Conservation (phyloP, 2,113 vertebrate genomes). For the Neolamprologus ventralis region DNA sequence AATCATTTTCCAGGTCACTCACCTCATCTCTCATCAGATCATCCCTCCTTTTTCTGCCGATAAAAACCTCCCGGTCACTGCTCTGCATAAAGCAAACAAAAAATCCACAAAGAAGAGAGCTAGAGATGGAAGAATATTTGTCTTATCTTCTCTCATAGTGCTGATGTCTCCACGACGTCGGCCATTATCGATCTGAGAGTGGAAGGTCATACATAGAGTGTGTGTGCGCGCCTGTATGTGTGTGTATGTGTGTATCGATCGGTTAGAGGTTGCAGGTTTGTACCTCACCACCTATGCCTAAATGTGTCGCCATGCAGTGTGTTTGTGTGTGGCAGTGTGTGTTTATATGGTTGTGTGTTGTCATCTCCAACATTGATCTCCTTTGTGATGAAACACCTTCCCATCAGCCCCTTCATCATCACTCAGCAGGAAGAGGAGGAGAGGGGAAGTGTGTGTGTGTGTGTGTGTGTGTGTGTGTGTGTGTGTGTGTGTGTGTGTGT, state of each 20-base stretch:
- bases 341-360: constrained; percentile 13
- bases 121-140: constrained; percentile 5
- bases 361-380: constrained; percentile 46
- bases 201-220: constrained; percentile 30
- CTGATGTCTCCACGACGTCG: background rate
- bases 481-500: background rate
- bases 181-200: constrained; percentile 15
- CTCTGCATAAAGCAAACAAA: background rate
- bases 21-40: background rate
- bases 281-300: constrained; percentile 6
- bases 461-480: background rate
- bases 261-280: constrained; percentile 28
- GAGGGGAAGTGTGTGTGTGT: background rate
- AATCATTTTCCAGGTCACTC: background rate
- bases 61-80: background rate
- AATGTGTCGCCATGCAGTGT: constrained; percentile 2
- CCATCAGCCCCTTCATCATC: constrained; percentile 44
- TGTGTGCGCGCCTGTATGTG: background rate
- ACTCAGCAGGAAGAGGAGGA: background rate
- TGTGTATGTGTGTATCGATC: background rate
- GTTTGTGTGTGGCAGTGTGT: background rate
- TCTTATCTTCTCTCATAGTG: background rate
- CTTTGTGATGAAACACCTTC: constrained; percentile 52
- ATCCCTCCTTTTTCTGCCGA: background rate
- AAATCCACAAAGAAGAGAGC: background rate